phyloP scores from a whole-genome alignment of 2,888 invertebrate species.

The Oligia latruncula region DNA sequence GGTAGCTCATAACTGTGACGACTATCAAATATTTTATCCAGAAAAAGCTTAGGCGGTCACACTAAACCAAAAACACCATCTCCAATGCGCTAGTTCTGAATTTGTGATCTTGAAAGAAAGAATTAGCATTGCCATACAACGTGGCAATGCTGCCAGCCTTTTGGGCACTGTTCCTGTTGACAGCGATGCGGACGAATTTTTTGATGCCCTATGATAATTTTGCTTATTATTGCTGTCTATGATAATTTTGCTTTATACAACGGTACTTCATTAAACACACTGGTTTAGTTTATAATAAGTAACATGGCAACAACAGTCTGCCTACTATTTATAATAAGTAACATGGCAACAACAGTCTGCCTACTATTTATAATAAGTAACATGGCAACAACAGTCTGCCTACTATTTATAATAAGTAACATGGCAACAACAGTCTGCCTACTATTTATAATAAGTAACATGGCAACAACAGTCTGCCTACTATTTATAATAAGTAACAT shows the following conservation, averaged over 20 bases:
- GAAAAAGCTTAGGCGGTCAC: background rate
- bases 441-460: too few species aligned
- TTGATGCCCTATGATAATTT: too few species aligned
- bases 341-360: too few species aligned
- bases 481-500: background rate
- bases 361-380: background rate
- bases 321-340: too few species aligned
- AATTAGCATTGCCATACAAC: too few species aligned
- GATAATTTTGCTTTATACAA: background rate
- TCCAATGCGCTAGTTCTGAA: background rate
- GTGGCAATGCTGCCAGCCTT: too few species aligned
- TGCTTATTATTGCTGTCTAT: too few species aligned
- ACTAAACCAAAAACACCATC: background rate
- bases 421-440: too few species aligned
- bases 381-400: too few species aligned
- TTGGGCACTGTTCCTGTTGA: too few species aligned
- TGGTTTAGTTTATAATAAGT: background rate
- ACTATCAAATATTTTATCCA: background rate
- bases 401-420: background rate
- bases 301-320: background rate
- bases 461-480: too few species aligned
- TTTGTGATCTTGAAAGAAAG: background rate
- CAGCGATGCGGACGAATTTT: too few species aligned
- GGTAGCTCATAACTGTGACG: background rate
- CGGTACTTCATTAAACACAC: background rate